A percentile compares a stretch with the other conserved stretches of the same genome.
Conservation (phyloP, 2,797 vertebrate species). For the Xiphophorus birchmanni region DNA sequence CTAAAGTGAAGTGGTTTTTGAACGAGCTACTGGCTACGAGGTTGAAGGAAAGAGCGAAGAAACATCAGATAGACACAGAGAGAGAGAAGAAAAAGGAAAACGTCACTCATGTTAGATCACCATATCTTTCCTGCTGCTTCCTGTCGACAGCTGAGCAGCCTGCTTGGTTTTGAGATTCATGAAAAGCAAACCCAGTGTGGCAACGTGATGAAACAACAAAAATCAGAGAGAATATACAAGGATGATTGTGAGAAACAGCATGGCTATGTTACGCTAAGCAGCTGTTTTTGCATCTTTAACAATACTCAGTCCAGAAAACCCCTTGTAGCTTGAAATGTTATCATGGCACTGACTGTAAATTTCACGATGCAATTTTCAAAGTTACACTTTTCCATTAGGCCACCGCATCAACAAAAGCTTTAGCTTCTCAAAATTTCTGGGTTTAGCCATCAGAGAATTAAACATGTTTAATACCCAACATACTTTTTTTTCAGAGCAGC, state of each 20-base stretch:
- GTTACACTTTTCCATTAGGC: not conserved
- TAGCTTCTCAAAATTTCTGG: not conserved
- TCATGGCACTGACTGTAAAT: not conserved
- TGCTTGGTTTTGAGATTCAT: not conserved
- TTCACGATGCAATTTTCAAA: not conserved
- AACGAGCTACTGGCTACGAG: constrained; percentile 87
- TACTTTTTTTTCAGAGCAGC: not conserved
- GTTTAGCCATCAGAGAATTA: not conserved
- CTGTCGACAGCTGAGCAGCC: not conserved
- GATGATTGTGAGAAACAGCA: not conserved
- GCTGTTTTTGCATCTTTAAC: not conserved
- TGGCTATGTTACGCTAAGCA: not conserved
- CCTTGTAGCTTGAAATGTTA: too few relatives aligned
- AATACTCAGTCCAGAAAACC: not conserved
- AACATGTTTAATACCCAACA: not conserved
- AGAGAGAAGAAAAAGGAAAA: constrained; percentile 32
- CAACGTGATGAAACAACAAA: constrained; percentile 8
- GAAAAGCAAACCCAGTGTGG: constrained; percentile 3
- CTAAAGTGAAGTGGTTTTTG: constrained; percentile 89
- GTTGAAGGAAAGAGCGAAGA: constrained; percentile 33
- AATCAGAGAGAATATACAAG: not conserved
- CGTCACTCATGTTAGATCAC: constrained; percentile 26
- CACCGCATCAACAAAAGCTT: not conserved
- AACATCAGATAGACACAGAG: constrained; percentile 36
- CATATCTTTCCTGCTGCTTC: constrained; percentile 1